Conservation (phyloP, 2,113 vertebrate genomes). For the Girardinichthys multiradiatus region DNA sequence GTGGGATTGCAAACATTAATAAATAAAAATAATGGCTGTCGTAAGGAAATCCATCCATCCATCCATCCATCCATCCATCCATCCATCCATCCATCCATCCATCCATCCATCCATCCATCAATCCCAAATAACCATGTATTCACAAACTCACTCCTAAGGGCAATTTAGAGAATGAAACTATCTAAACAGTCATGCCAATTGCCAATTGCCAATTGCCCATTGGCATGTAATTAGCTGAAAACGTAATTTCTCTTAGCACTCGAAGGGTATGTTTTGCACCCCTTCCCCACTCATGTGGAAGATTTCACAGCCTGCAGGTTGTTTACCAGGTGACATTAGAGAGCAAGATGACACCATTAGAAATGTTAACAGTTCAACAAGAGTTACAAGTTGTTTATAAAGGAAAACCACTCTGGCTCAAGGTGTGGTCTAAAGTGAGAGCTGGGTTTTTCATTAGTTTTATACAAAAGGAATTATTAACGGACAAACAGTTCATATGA, state of each 20-base stretch:
- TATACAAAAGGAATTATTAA: neutral
- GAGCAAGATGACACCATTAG: neutral
- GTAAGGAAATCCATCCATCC: no score
- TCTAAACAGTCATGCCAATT: neutral
- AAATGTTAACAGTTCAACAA: neutral
- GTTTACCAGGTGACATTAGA: neutral
- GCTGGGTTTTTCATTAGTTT: no score
- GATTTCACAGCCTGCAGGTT: no score
- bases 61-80: no score
- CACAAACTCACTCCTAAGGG: neutral
- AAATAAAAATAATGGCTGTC: conserved; percentile 28
- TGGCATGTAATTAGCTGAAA: no score
- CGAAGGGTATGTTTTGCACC: no score
- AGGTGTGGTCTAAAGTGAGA: no score
- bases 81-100: no score
- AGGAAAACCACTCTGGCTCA: no score
- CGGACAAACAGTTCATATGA: neutral
- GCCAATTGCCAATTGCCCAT: no score
- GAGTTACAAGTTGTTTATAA: neutral
- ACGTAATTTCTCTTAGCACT: neutral
- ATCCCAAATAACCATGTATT: neutral
- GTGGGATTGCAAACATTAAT: conserved; percentile 36
- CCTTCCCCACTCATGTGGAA: no score
- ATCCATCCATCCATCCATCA: no score
- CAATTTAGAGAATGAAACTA: neutral